Conservation (phyloP, 37 sponge, comb jelly and placozoan genomes). For the Trichoplax adhaerens region DNA sequence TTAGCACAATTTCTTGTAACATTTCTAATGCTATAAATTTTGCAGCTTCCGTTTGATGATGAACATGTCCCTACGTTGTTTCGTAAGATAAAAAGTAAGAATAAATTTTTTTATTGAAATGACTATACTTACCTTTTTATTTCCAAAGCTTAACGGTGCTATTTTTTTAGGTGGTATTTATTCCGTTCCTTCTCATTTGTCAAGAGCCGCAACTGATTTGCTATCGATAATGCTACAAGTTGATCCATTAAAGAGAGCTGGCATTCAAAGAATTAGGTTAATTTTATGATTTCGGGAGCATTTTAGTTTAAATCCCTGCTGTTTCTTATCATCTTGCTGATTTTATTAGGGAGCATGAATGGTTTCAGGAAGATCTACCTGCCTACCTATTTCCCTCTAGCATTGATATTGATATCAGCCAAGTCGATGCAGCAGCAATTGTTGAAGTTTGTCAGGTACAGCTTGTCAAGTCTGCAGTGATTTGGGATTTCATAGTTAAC, state of each 20-base stretch:
- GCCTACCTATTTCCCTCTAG: slow-evolving; percentile 54
- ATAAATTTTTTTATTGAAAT: too few relatives aligned
- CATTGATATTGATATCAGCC: slow-evolving; percentile 1
- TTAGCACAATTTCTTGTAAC: too few relatives aligned
- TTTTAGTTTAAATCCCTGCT: not conserved
- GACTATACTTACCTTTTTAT: not conserved
- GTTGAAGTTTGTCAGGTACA: slow-evolving; percentile 12
- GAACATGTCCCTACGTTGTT: slow-evolving; percentile 64
- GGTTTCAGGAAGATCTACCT: slow-evolving; percentile 52
- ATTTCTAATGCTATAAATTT: too few relatives aligned
- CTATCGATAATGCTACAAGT: slow-evolving; percentile 78
- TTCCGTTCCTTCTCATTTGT: slow-evolving; percentile 53
- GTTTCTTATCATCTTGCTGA: not conserved
- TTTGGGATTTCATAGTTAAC: too few relatives aligned
- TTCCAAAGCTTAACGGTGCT: not conserved
- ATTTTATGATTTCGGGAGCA: not conserved
- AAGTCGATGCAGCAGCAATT: slow-evolving; percentile 7
- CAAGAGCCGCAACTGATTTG: slow-evolving; percentile 33
- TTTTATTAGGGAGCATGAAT: slow-evolving; percentile 25
- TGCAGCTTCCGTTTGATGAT: slow-evolving; percentile 88
- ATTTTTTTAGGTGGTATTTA: slow-evolving; percentile 47
- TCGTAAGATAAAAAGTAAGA: slow-evolving; percentile 50
- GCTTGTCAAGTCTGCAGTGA: too few relatives aligned
- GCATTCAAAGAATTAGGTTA: slow-evolving; percentile 51
- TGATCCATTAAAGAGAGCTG: slow-evolving; percentile 66